Base-by-base conservation (phyloP, 2,888 invertebrate species). In the Ophion costatus region DNA sequence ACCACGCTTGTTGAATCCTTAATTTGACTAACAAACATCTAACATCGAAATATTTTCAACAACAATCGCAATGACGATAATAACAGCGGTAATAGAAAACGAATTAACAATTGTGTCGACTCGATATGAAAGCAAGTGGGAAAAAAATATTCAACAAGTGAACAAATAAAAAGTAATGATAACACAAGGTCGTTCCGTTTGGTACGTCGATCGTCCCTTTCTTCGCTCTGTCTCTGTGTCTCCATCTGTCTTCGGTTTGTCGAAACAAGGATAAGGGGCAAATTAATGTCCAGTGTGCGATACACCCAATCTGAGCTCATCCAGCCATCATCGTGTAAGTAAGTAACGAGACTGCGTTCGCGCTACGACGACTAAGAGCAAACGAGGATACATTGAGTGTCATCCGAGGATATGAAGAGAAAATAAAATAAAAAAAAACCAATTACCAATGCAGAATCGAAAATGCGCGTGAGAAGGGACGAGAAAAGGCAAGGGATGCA, bases 231-330 rank as follows among this genome's bases (percentile, higher is more conserved):
- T 29, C 45, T 57, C 71, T 33, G 20, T 71, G 20, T 57, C 82
- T 83, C 45, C 10, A 9, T 14, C 45, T 71, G 20, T 33, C 67
- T 85, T 64, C 63, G 71, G 69, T 61, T 69, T 59, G 42, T 80
- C 67, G 11, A 79, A 67, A 75, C 3, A 38, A 66, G 38, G 42
- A 59, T 59, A 29, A 56, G 22, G 20, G 29, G 70, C 24, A 57
- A 38, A 87, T 88, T 88, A 88, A 90, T 91, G 89, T 91, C 92
- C 92, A 93, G 91, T 92, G 91, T 93, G 92, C 92, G 93, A 93
- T 93, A 92, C 89, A 92, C 92, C 93, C 92, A 91, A 89, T 91
- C 88, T 89, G 93, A 93, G 92, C 92, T 92, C 91, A 91, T 89
- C 90, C 87, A 91, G 90, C 90, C 90, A 91, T 91, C 91, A 91